Conservation (phyloP, 2,113 vertebrate genomes). For the Oncorhynchus tshawytscha region DNA sequence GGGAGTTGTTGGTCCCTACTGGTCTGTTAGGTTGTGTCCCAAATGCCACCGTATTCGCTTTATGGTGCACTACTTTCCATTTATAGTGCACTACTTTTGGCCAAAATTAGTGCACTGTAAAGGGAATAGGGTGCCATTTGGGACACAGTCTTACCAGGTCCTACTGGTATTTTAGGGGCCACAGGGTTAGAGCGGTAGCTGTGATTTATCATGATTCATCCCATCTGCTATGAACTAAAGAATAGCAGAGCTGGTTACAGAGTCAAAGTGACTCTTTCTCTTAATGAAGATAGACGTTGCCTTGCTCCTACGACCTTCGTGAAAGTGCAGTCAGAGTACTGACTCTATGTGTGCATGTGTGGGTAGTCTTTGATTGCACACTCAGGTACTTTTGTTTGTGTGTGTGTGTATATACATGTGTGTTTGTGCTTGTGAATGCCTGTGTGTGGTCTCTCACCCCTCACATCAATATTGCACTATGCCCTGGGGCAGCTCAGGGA, state of each 20-base stretch:
- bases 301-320: too few relatives aligned
- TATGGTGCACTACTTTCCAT: too few relatives aligned
- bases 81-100: too few relatives aligned
- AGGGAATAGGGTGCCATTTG: background rate
- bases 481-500: constrained; percentile 36
- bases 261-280: too few relatives aligned
- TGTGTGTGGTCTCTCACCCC: constrained; percentile 16
- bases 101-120: too few relatives aligned
- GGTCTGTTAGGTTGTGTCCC: background rate
- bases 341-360: background rate
- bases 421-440: background rate
- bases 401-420: background rate
- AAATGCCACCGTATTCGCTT: too few relatives aligned
- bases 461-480: constrained; percentile 46
- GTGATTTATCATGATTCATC: too few relatives aligned
- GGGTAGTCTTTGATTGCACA: background rate
- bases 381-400: background rate
- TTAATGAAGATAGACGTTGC: too few relatives aligned
- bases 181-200: too few relatives aligned
- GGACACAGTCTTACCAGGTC: background rate
- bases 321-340: too few relatives aligned
- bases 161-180: background rate
- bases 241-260: too few relatives aligned
- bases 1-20: background rate
- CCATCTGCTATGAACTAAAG: too few relatives aligned